Percentiles rank a stretch among this genome's conserved stretches.
Evolutionary conservation across 2,113 vertebrate species (phyloP).

Genomic region (Platycercus adscitus): DNA sequence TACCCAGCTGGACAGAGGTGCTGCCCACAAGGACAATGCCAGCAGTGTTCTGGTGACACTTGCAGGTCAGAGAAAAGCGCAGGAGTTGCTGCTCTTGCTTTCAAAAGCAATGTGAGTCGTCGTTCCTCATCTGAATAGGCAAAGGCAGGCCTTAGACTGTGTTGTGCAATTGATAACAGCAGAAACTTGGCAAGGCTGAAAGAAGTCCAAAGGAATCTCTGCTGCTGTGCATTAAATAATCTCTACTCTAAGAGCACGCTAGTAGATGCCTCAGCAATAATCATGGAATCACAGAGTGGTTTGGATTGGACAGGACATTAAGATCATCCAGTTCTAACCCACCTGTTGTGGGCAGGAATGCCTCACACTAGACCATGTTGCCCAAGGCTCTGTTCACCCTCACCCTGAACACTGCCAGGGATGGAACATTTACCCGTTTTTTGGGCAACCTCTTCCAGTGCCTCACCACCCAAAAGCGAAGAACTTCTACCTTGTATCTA

Average conservation of each 20-base stretch:
- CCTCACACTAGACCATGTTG: background rate
- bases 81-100: background rate
- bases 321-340: background rate
- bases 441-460: background rate
- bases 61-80: accelerated
- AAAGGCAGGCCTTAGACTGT: background rate
- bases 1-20: accelerated
- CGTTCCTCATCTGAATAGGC: background rate
- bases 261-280: background rate
- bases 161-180: accelerated
- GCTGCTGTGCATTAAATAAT: background rate
- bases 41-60: background rate
- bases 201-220: background rate
- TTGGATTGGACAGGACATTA: background rate
- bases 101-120: accelerated
- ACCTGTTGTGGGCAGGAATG: no score
- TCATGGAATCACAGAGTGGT: background rate
- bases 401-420: no score
- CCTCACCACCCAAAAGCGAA: background rate
- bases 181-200: background rate
- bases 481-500: background rate
- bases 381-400: background rate
- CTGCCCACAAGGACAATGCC: background rate
- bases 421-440: background rate
- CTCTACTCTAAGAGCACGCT: background rate